Conservation (phyloP, 2,888 invertebrate species). For the Steinernema carpocapsae region DNA sequence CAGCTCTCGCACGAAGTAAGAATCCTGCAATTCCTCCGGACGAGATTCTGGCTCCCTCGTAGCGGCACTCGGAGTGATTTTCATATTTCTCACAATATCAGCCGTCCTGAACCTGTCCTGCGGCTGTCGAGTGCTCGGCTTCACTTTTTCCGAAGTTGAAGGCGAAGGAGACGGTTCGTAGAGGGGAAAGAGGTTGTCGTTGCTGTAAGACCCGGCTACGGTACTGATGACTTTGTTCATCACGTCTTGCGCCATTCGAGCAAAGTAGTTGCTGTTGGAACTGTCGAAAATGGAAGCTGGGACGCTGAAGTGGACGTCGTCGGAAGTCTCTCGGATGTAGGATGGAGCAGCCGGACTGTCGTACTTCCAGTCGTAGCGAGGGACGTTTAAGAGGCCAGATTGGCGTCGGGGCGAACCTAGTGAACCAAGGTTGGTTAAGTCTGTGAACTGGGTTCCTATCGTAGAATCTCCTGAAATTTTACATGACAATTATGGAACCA, state of each 20-base stretch:
- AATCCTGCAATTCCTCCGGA: background rate
- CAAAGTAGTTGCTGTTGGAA: conserved; percentile 7
- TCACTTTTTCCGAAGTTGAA: background rate
- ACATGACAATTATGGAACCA: no score
- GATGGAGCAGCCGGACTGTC: background rate
- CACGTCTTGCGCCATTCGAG: conserved; percentile 22
- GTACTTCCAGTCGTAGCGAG: conserved; percentile 26
- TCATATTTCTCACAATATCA: background rate
- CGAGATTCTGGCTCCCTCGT: background rate
- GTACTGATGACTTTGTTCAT: conserved; percentile 28
- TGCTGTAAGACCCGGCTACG: conserved; percentile 16
- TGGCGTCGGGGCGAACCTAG: background rate
- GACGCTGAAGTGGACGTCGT: background rate
- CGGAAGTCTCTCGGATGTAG: background rate
- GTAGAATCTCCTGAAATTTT: no score
- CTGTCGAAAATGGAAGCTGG: background rate
- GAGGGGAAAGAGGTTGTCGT: conserved; percentile 15
- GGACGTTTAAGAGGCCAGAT: background rate
- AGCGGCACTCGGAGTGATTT: background rate
- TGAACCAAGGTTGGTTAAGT: background rate
- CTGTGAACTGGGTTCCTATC: background rate
- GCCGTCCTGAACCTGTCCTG: background rate
- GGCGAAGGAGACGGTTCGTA: background rate
- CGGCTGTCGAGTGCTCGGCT: background rate
- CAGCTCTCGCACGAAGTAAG: conserved; percentile 6